Evolutionary conservation across 2,797 vertebrate genomes (phyloP).

Genomic region (Cephalopachus bancanus): DNA sequence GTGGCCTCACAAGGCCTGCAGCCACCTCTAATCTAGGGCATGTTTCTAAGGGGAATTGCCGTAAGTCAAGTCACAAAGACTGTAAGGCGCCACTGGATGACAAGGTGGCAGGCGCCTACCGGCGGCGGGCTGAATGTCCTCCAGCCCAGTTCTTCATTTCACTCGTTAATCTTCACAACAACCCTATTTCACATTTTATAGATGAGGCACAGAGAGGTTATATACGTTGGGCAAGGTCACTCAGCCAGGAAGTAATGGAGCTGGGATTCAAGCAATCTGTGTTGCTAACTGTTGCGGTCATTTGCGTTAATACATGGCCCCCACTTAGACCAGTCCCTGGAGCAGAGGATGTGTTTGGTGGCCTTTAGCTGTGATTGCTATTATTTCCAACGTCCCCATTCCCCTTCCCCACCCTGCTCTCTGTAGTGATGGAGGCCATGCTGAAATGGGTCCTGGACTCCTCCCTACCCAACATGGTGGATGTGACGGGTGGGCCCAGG

Average conservation of each 20-base stretch:
- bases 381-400: not conserved
- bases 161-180: not conserved
- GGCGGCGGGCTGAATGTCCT: not conserved
- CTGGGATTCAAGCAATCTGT: not conserved
- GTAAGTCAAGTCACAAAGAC: not conserved
- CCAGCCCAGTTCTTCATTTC: not conserved
- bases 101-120: not conserved
- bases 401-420: conserved; percentile 76
- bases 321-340: not conserved
- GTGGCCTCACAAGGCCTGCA: not conserved
- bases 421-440: conserved; percentile 57
- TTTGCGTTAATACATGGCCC: not conserved
- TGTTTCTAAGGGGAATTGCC: not conserved
- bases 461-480: conserved; percentile 81
- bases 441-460: conserved; percentile 73
- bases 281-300: not conserved
- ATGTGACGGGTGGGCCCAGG: conserved; percentile 16
- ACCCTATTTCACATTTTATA: not conserved
- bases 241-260: not conserved
- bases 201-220: not conserved
- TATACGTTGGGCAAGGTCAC: not conserved
- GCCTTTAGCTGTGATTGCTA: not conserved
- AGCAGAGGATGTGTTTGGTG: not conserved
- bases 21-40: not conserved
- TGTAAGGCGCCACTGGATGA: not conserved